Conservation (phyloP, 2,113 vertebrate genomes). For the Saimiri boliviensis region DNA sequence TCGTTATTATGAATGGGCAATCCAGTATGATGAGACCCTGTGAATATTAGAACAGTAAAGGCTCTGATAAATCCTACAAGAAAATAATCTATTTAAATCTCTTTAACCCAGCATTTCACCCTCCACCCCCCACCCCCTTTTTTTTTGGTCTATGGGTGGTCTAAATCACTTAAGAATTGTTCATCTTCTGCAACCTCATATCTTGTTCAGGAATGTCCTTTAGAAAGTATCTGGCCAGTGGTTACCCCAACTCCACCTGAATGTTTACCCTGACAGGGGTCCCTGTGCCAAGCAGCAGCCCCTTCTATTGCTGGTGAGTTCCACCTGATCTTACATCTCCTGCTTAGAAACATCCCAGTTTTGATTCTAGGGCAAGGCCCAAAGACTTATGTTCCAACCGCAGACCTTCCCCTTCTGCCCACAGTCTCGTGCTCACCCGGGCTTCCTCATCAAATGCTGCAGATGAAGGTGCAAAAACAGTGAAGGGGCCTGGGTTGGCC, state of each 20-base stretch:
- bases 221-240: neutral
- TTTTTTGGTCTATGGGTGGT: neutral
- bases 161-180: neutral
- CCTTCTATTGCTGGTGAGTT: neutral
- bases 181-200: neutral
- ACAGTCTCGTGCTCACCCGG: constrained; percentile 76
- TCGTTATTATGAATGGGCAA: neutral
- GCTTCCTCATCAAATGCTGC: constrained; percentile 66
- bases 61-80: neutral
- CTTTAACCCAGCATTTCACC: neutral
- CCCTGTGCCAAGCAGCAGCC: neutral
- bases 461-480: constrained; percentile 86
- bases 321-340: neutral
- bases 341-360: neutral
- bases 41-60: neutral
- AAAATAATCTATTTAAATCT: neutral
- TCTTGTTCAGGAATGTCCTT: neutral
- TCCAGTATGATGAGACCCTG: neutral
- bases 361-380: neutral
- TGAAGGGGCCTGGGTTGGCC: constrained; percentile 89
- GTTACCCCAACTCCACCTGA: neutral
- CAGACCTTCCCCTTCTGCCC: fast-evolving
- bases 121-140: neutral
- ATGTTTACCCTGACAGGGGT: neutral
- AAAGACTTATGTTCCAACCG: neutral